Base-by-base conservation (phyloP, 2,797 vertebrate genomes). In the Pantherophis alleghaniensis region DNA sequence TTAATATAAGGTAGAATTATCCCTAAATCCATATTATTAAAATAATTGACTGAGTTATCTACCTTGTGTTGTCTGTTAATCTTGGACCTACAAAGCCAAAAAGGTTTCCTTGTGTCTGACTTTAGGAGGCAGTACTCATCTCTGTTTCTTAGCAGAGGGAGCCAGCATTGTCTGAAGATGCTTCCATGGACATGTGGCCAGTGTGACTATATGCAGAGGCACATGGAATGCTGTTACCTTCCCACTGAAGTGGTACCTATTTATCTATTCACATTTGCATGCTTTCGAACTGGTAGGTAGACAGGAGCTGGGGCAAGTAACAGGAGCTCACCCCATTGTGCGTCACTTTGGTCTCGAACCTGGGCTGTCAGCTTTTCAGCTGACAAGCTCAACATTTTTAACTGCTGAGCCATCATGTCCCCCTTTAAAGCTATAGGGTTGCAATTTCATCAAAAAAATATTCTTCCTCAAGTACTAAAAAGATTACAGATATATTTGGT, bases 21-120 rank as follows among this genome's bases (percentile, higher is more conserved):
- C 95, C 89, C 95, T 95, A 69, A 74, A 95, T 96, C 95, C 94
- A 90, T 95, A 96, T 95, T 97, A 97, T 97, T 97, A 97, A 97
- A 66, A 66, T 66, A 66, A 66, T 66, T 66, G 61, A n/a, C 28
- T 66, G 28, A 66, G 13, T 66, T 12, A 28, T 66, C 26, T 66
- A 66, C 12, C 28, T n/a, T n/a, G 61, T 13, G 11, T n/a, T 66
- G 26, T 28, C 11, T 66, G 98, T 98, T 95, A 97, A 97, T 98
- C 96, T 97, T 95, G 95, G 94, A 94, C 95, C 97, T 95, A 74
- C 32, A 37, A 18, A 69, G n/a, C n/a, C n/a, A 32, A 32, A 69
- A 32, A 74, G 7, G 2, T 74, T 37, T 74, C 69, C 32, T 9
- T 74, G 69, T 74, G 69, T 74, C 7, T 74, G 32, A 74, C 14